Evolutionary conservation across 2,113 vertebrate genomes (phyloP).

Genomic region (Neogale vison): DNA sequence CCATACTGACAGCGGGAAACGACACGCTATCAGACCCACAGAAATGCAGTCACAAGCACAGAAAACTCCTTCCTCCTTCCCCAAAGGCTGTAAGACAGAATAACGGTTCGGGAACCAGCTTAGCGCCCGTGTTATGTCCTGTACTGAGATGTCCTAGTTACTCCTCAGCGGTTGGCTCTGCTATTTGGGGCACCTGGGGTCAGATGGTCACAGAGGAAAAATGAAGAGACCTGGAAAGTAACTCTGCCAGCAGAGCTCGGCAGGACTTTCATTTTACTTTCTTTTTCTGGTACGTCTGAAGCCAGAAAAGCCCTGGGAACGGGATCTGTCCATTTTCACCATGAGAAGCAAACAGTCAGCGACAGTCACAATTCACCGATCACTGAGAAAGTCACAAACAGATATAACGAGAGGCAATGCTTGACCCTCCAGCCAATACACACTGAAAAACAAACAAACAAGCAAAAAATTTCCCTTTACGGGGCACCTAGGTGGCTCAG

Average conservation of each 20-base stretch:
- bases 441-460: background rate
- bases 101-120: background rate
- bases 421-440: background rate
- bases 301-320: background rate
- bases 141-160: background rate
- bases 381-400: background rate
- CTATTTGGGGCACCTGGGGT: background rate
- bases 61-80: background rate
- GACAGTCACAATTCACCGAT: background rate
- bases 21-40: background rate
- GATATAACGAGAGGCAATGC: background rate
- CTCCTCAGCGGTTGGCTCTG: background rate
- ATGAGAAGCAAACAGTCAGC: conserved; percentile 16
- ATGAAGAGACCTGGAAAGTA: background rate
- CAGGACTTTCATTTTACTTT: background rate
- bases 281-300: background rate
- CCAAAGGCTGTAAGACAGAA: background rate
- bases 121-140: background rate
- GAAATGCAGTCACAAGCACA: background rate
- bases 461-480: no score
- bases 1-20: background rate
- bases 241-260: background rate
- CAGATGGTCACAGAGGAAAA: background rate
- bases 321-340: conserved; percentile 1
- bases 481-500: no score